Conservation (phyloP, 2,797 vertebrate species). For the Enteromius mattozi region DNA sequence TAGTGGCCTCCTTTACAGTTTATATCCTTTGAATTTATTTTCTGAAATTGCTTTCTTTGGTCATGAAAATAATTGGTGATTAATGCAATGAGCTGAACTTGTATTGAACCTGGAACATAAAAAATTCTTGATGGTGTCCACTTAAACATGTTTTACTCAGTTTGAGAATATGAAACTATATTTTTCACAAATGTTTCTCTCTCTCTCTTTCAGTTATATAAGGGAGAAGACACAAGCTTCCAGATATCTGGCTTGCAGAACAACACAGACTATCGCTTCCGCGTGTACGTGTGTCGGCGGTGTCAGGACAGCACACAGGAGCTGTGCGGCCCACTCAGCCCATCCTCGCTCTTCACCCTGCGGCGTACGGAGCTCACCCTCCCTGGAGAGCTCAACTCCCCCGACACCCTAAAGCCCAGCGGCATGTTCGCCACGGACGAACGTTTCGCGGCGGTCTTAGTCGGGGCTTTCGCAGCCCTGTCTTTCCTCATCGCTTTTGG, state of each 20-base stretch:
- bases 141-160: neutral
- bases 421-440: constrained; percentile 91
- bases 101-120: neutral
- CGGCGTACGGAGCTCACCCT: constrained; percentile 81
- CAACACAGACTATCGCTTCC: constrained; percentile 96
- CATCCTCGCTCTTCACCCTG: constrained; percentile 86
- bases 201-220: constrained; percentile 82
- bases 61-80: neutral
- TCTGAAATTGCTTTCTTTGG: neutral
- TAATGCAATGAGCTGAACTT: neutral
- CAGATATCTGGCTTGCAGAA: constrained; percentile 92
- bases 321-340: constrained; percentile 92
- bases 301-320: constrained; percentile 92
- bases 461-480: constrained; percentile 89
- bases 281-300: constrained; percentile 90
- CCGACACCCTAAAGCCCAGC: constrained; percentile 76
- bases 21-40: neutral
- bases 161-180: neutral
- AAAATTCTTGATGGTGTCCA: neutral
- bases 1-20: neutral
- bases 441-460: constrained; percentile 92
- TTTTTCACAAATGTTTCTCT: neutral
- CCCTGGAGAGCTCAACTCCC: constrained; percentile 76
- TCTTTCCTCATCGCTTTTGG: constrained; percentile 96
- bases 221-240: constrained; percentile 91